phyloP scores from a whole-genome alignment of 2,113 vertebrate genomes.

The Grus americana region DNA sequence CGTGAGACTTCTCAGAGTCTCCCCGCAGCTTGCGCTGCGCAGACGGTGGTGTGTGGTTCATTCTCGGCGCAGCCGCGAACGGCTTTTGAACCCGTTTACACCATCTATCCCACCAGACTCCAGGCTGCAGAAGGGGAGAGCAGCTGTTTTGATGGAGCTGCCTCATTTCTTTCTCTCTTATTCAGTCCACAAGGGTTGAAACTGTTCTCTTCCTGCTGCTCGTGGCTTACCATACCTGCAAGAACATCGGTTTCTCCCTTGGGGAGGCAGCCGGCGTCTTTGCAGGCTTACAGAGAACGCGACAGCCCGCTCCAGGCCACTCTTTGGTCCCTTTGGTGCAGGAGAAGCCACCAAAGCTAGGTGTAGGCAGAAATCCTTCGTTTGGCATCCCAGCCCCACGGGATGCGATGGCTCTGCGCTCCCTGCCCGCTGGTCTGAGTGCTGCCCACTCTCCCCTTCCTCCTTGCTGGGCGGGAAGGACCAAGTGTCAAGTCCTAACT shows the following conservation, averaged over 20 bases:
- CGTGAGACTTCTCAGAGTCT: background rate
- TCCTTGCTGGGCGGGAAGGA: background rate
- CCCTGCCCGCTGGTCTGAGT: rapidly evolving
- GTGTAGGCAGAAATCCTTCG: background rate
- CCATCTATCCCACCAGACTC: background rate
- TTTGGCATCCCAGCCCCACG: rapidly evolving
- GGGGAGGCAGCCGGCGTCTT: background rate
- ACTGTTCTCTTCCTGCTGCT: background rate
- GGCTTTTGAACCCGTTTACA: background rate
- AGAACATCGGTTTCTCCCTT: background rate
- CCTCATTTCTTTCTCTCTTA: background rate
- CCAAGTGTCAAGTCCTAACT: background rate
- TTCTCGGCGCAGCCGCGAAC: background rate
- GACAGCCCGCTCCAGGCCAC: background rate
- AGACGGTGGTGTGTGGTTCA: background rate
- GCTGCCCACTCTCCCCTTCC: background rate
- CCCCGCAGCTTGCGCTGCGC: background rate
- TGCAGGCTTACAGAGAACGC: background rate
- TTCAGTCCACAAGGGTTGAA: background rate
- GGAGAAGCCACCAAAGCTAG: background rate
- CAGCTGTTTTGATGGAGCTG: background rate
- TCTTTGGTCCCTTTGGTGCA: rapidly evolving
- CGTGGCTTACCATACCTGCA: no score
- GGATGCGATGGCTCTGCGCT: background rate
- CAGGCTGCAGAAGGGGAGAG: background rate